A percentile compares a stretch with the other conserved stretches of the same genome.
phyloP scores from a whole-genome alignment of 2,888 invertebrate genomes.

The Cryptus viduatorius region DNA sequence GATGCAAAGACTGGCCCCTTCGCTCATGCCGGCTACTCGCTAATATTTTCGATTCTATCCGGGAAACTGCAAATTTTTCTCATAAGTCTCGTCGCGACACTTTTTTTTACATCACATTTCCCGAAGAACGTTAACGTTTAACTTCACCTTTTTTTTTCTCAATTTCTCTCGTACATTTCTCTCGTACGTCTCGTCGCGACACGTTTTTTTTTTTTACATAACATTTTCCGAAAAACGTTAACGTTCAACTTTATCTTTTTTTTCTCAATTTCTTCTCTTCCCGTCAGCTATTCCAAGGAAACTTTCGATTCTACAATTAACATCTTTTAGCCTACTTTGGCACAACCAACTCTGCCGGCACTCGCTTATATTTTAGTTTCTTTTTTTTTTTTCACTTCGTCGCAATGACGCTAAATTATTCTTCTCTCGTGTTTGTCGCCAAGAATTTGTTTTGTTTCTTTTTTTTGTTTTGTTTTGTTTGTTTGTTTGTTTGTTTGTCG shows the following conservation, averaged over 20 bases:
- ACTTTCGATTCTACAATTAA: conserved; percentile 68
- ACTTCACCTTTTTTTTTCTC: conserved; percentile 14
- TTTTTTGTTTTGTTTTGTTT: conserved; percentile 32
- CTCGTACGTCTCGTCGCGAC: not conserved
- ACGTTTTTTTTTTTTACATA: not conserved
- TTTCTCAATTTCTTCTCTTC: not conserved
- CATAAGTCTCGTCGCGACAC: not conserved
- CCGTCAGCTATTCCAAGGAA: conserved; percentile 39
- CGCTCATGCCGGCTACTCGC: conserved; percentile 84
- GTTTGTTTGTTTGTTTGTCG: conserved; percentile 17
- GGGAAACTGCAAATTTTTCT: conserved; percentile 3
- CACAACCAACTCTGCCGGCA: conserved; percentile 83
- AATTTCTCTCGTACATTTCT: too few species aligned
- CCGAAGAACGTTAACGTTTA: conserved; percentile 13
- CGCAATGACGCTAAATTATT: conserved; percentile 41
- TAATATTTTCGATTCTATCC: conserved; percentile 61
- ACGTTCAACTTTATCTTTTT: conserved; percentile 14
- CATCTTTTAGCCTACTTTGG: conserved; percentile 83
- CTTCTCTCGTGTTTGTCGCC: conserved; percentile 58
- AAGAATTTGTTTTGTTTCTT: conserved; percentile 27
- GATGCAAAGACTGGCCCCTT: conserved; percentile 84
- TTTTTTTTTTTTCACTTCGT: conserved; percentile 53
- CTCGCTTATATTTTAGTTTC: conserved; percentile 79
- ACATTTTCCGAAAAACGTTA: conserved; percentile 10
- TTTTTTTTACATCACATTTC: not conserved